Conservation (phyloP, 2,113 vertebrate species). For the Cyprinodon tularosa region DNA sequence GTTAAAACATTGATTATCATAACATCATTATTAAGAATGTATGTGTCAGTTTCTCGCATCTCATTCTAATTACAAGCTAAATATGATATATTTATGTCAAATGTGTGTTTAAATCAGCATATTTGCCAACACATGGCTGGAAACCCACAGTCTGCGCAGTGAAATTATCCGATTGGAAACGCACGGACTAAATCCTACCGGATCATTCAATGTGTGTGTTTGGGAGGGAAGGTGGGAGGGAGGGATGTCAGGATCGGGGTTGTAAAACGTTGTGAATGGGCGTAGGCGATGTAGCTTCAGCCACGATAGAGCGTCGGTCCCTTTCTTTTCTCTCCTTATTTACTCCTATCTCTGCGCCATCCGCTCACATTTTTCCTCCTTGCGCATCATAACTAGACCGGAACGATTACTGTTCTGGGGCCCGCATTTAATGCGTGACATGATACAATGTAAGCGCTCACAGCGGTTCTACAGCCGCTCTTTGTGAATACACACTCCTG, state of each 20-base stretch:
- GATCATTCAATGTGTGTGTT: conserved; percentile 3
- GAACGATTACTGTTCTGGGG: conserved; percentile 71
- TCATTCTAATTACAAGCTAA: neutral
- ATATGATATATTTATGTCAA: neutral
- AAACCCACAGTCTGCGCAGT: conserved; percentile 44
- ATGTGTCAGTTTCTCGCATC: neutral
- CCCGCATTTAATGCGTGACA: conserved; percentile 64
- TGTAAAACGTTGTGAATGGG: conserved; percentile 72
- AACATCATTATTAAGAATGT: conserved; percentile 16
- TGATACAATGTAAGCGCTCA: conserved; percentile 54
- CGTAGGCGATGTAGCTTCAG: conserved; percentile 55
- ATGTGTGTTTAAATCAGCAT: neutral
- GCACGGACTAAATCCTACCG: conserved; percentile 42
- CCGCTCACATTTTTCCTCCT: neutral
- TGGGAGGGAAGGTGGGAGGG: neutral
- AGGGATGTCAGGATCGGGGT: conserved; percentile 35
- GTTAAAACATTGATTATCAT: conserved; percentile 34
- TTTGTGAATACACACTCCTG: no score
- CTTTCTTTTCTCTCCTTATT: conserved; percentile 1
- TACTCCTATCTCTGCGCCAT: conserved; percentile 24
- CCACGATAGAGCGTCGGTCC: conserved; percentile 23
- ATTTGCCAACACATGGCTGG: conserved; percentile 47
- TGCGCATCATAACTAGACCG: conserved; percentile 70
- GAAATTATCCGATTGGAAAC: conserved; percentile 38
- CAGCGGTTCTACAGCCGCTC: neutral